Conservation (phyloP, 1,140 invertebrate genomes). For the Heterodera schachtii region DNA sequence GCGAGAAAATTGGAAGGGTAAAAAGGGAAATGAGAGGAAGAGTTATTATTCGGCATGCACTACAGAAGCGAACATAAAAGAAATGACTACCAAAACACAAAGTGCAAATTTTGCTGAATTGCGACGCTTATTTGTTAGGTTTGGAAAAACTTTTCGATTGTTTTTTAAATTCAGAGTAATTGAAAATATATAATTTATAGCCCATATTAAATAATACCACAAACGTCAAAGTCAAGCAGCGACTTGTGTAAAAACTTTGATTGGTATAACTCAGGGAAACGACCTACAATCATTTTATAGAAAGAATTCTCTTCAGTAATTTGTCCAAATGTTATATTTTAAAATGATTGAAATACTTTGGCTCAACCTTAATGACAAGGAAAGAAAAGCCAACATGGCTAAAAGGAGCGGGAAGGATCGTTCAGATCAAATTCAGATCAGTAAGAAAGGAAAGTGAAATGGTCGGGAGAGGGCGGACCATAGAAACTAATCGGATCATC, state of each 20-base stretch:
- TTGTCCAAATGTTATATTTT: not conserved
- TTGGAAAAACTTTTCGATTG: too few relatives aligned
- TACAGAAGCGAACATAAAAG: too few relatives aligned
- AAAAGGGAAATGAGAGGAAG: too few relatives aligned
- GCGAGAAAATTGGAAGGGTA: too few relatives aligned
- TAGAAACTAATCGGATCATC: not conserved
- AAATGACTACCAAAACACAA: too few relatives aligned
- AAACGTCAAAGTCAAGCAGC: conserved; percentile 20
- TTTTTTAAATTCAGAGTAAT: too few relatives aligned
- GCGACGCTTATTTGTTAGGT: too few relatives aligned
- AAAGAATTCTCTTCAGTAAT: not conserved
- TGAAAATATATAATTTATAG: too few relatives aligned
- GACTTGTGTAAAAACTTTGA: conserved; percentile 1
- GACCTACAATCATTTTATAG: not conserved
- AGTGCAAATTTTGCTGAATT: too few relatives aligned
- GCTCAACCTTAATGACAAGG: not conserved
- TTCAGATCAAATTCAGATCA: not conserved
- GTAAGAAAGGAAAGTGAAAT: not conserved
- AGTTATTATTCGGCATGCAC: too few relatives aligned
- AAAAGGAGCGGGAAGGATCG: not conserved
- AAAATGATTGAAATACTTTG: not conserved
- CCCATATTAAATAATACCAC: too few relatives aligned
- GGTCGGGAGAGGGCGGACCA: not conserved
- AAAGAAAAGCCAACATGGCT: not conserved
- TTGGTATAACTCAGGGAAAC: not conserved